Base-by-base conservation (phyloP, 2,888 invertebrate species). In the Leptopterna dolabrata region DNA sequence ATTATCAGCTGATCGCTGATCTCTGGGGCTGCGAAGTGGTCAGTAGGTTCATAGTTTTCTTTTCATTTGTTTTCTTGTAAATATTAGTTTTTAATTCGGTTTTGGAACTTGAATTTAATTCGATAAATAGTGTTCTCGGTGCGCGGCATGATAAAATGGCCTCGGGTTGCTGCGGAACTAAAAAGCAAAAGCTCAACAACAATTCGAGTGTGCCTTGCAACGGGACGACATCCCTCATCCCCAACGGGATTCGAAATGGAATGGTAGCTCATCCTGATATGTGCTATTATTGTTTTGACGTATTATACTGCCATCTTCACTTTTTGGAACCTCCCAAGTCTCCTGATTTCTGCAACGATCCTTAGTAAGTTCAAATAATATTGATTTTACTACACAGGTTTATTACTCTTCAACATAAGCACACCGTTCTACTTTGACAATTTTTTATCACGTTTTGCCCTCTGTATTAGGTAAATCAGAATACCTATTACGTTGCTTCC, bases 211-310 rank as follows among this genome's bases (percentile, higher is more conserved):
- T 94, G 90, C 93, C 93, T 90, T 93, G 94, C 91, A 94, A 94
- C 90, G 94, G 94, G 92, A 88, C 88, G 30, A 76, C 86, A 30
- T 82, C 86, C 29, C 73, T 89, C 76, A 87, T 87, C 41, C 87
- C 88, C 27, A 89, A 88, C 45, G 88, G 88, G 76, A 84, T 89
- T 41, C 92, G 91, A 91, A 94, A 93, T 90, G 93, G 93, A 86
- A 92, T 93, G 92, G 96, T 98, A 90, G 97, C 97, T 90, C 95
- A 95, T 92, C 96, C 96, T 89, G 98, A 99, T 92, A 99, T 99
- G 99, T 98, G 98, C 92, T 97, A 96, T 94, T 99, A 97, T 94
- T 99, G 99, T 94, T 99, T 99, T 94, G 99, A 99, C 93, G 98
- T 99, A 91, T 95, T 99, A 90, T 96, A 98, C 93, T 95, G 96